phyloP scores from a whole-genome alignment of 2,113 vertebrate species.

The Heterotis niloticus region DNA sequence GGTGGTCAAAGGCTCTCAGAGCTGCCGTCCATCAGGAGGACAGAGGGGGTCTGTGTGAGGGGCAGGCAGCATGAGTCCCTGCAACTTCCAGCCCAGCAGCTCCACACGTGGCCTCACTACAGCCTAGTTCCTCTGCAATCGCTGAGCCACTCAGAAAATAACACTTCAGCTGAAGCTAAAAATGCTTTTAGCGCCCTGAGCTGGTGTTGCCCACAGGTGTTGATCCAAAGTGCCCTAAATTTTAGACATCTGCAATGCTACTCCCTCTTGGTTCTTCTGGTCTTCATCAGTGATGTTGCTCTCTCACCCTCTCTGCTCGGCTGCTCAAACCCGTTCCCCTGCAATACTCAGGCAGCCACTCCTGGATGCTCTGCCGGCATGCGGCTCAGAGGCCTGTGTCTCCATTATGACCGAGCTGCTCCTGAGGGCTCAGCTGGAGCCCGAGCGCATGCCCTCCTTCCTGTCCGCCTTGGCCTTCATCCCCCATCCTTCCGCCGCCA shows the following conservation, averaged over 20 bases:
- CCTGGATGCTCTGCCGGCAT: conserved; percentile 71
- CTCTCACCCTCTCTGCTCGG: not conserved
- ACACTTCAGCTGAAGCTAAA: conserved; percentile 8
- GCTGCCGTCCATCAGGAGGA: conserved; percentile 13
- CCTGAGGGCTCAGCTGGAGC: conserved; percentile 61
- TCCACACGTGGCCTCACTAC: conserved; percentile 14
- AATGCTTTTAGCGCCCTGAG: not conserved
- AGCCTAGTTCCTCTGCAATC: not conserved
- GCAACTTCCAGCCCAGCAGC: not conserved
- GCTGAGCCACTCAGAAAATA: not conserved
- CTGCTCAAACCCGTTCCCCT: not conserved
- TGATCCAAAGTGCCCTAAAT: no score
- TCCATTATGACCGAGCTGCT: conserved; percentile 69
- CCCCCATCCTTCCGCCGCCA: conserved; percentile 64
- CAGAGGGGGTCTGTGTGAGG: conserved; percentile 35
- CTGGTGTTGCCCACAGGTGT: no score
- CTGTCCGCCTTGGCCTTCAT: conserved; percentile 72
- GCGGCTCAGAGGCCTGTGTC: conserved; percentile 74
- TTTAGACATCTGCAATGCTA: not conserved
- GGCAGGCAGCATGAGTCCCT: conserved; percentile 15
- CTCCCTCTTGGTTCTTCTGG: not conserved
- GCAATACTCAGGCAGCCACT: conserved; percentile 70
- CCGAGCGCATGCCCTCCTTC: conserved; percentile 58
- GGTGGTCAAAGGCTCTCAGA: conserved; percentile 25
- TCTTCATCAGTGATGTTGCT: not conserved